These are phyloP conservation scores for Pyrocephalus nanus DNA, from an alignment of 2,797 vertebrate species.

Conservation along the genomic window DNA sequence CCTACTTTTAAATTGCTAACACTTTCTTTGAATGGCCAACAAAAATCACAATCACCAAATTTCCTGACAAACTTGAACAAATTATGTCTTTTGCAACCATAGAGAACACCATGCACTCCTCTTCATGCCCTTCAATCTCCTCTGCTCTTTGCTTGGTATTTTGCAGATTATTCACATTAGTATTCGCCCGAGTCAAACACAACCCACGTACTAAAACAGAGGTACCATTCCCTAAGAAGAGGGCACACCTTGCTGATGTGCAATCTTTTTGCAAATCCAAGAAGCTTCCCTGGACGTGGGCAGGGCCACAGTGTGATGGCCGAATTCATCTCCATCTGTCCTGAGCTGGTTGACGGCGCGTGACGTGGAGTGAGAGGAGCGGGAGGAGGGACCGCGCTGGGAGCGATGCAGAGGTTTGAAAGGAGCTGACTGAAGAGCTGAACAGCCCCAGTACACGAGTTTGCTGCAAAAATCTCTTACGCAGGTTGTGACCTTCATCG, in stretches of 20 bases:
- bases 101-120: background rate
- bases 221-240: background rate
- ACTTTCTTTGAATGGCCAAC: background rate
- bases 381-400: background rate
- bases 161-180: background rate
- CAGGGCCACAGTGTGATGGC: background rate
- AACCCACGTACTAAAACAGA: background rate
- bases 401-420: rapidly evolving
- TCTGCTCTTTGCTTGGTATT: background rate
- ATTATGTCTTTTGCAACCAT: rapidly evolving
- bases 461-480: constrained; percentile 34
- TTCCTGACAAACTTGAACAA: background rate
- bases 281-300: background rate
- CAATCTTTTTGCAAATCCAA: background rate
- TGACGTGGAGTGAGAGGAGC: background rate
- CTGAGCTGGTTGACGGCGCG: background rate
- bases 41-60: background rate
- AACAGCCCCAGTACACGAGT: background rate
- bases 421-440: background rate
- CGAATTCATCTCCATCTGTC: background rate
- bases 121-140: background rate
- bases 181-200: background rate
- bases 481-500: constrained; percentile 46
- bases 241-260: background rate
- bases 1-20: background rate